phyloP scores from a whole-genome alignment of 2,113 vertebrate genomes.

The Semicossyphus pulcher region DNA sequence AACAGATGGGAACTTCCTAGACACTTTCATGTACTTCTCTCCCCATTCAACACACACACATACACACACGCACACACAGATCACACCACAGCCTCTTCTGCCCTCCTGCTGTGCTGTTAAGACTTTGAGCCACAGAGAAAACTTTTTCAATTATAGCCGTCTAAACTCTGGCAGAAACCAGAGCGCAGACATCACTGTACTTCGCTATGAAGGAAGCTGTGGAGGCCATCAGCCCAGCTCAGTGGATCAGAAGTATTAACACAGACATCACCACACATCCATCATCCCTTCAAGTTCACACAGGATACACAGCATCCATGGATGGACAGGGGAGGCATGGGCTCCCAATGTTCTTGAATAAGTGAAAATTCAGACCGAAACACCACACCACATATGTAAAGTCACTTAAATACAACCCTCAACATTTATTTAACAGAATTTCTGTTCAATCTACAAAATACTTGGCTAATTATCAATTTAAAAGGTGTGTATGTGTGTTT shows the following conservation, averaged over 20 bases:
- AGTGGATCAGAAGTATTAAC: conserved; percentile 19
- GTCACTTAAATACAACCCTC: too few species aligned
- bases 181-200: background rate
- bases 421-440: too few species aligned
- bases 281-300: background rate
- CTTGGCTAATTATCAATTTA: background rate
- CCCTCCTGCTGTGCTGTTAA: conserved; percentile 39
- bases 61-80: too few species aligned
- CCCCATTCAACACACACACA: background rate
- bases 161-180: conserved; percentile 13
- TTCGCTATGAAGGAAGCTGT: conserved; percentile 22
- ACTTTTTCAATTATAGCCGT: conserved; percentile 48
- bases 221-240: conserved; percentile 6
- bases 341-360: background rate
- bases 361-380: too few species aligned
- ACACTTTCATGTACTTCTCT: background rate
- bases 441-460: too few species aligned
- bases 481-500: background rate
- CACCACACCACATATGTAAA: too few species aligned
- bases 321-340: background rate
- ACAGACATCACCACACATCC: conserved; percentile 10
- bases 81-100: conserved; percentile 26
- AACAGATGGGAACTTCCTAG: background rate
- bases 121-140: conserved; percentile 33
- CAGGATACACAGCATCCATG: too few species aligned